These are phyloP conservation scores for Pempheris klunzingeri DNA, from an alignment of 2,797 vertebrate species.

Conservation along the genomic window DNA sequence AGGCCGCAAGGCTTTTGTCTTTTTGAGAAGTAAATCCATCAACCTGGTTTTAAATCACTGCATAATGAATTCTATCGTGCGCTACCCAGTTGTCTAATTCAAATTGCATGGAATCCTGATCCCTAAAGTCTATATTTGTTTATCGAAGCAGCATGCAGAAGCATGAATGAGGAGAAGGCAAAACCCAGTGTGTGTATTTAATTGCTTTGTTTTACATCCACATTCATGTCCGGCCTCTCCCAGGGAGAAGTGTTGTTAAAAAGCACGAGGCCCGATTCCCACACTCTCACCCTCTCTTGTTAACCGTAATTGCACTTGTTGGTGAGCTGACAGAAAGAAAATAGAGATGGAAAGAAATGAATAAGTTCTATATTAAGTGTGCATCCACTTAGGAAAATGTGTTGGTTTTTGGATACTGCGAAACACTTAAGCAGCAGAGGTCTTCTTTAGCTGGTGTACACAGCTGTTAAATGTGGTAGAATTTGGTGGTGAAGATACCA, in stretches of 20 bases:
- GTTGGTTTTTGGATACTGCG: conserved; percentile 74
- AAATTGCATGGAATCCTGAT: conserved; percentile 77
- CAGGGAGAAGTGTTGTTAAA: conserved; percentile 84
- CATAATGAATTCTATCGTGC: conserved; percentile 73
- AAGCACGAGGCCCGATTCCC: conserved; percentile 73
- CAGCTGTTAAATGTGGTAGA: conserved; percentile 76
- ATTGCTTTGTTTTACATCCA: conserved; percentile 88
- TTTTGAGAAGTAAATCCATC: conserved; percentile 70
- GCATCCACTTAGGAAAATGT: conserved; percentile 87
- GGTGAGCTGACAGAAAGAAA: conserved; percentile 75
- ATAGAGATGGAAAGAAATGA: conserved; percentile 69
- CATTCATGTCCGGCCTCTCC: conserved; percentile 80
- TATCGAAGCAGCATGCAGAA: conserved; percentile 71
- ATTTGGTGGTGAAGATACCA: conserved; percentile 70
- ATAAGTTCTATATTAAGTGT: conserved; percentile 75
- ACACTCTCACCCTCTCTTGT: conserved; percentile 78
- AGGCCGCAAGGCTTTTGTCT: conserved; percentile 66
- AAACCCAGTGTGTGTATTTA: conserved; percentile 79
- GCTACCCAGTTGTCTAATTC: conserved; percentile 79
- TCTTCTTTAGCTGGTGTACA: conserved; percentile 69
- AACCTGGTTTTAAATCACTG: conserved; percentile 77
- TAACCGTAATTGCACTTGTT: conserved; percentile 87
- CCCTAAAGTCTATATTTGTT: conserved; percentile 83
- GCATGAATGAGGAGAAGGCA: conserved; percentile 67
- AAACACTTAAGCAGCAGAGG: conserved; percentile 16